Evolutionary conservation across 2,888 invertebrate genomes (phyloP).

Genomic region (Malthinus seriepunctatus): DNA sequence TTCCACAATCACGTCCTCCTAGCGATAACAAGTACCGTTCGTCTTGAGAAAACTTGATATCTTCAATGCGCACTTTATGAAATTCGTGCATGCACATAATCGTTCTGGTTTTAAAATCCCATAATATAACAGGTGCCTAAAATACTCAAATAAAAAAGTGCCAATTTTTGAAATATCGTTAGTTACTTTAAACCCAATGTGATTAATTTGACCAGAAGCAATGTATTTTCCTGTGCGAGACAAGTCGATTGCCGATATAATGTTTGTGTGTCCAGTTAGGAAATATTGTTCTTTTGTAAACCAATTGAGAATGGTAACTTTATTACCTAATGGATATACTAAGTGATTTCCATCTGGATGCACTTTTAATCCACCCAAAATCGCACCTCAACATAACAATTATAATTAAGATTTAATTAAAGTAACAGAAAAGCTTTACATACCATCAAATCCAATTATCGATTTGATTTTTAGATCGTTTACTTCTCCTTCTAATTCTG

Average conservation of each 20-base stretch:
- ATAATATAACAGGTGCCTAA: conserved; percentile 78
- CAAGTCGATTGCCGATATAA: conserved; percentile 75
- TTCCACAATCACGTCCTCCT: conserved; percentile 89
- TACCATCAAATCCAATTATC: conserved; percentile 83
- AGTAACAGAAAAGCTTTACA: conserved; percentile 31
- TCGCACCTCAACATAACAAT: conserved; percentile 49
- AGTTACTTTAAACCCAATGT: conserved; percentile 84
- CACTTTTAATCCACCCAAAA: conserved; percentile 63
- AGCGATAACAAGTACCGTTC: conserved; percentile 82
- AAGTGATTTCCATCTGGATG: conserved; percentile 75
- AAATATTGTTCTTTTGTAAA: conserved; percentile 73
- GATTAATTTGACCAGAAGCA: conserved; percentile 89
- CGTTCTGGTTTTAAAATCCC: conserved; percentile 74
- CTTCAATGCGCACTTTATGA: conserved; percentile 88
- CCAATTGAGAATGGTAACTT: conserved; percentile 73
- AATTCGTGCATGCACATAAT: conserved; percentile 73
- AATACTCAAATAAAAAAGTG: conserved; percentile 13
- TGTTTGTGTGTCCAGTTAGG: conserved; percentile 78
- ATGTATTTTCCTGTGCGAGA: conserved; percentile 77
- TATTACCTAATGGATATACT: conserved; percentile 78
- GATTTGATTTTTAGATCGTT: conserved; percentile 67
- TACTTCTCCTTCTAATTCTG: conserved; percentile 55
- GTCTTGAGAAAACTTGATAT: conserved; percentile 79
- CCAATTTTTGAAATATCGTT: background rate
- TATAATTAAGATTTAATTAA: conserved; percentile 11